These are phyloP conservation scores for Pygoscelis adeliae DNA, from an alignment of 2,113 vertebrate species.

Conservation along the genomic window DNA sequence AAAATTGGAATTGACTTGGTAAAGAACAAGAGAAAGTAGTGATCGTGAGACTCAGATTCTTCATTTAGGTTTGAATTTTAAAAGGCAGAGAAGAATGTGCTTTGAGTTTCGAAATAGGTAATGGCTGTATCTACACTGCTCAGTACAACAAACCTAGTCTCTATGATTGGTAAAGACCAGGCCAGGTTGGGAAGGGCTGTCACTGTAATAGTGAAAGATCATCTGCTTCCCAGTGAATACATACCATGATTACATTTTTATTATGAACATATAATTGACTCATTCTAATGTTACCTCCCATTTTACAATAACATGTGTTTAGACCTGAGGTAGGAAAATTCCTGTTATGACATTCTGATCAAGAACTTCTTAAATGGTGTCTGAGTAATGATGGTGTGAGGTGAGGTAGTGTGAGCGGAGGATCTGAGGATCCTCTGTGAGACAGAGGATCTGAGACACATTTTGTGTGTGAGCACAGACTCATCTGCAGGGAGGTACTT, in stretches of 20 bases:
- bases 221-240: background rate
- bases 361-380: background rate
- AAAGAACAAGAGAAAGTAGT: background rate
- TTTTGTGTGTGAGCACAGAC: background rate
- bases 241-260: background rate
- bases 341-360: background rate
- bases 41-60: background rate
- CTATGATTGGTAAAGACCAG: background rate
- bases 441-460: background rate
- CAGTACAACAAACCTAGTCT: background rate
- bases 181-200: background rate
- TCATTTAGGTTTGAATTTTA: background rate
- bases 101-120: background rate
- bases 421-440: too few species aligned
- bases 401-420: too few species aligned
- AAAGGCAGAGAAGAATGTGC: background rate
- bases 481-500: background rate
- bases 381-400: background rate
- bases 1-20: background rate
- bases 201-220: background rate
- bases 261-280: background rate
- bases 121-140: background rate
- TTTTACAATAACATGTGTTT: background rate
- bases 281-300: background rate
- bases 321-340: background rate